Evolutionary conservation across 2,113 vertebrate species (phyloP), one percentile per base, ranked within the genome.

Genomic region (Datnioides undecimradiatus): DNA sequence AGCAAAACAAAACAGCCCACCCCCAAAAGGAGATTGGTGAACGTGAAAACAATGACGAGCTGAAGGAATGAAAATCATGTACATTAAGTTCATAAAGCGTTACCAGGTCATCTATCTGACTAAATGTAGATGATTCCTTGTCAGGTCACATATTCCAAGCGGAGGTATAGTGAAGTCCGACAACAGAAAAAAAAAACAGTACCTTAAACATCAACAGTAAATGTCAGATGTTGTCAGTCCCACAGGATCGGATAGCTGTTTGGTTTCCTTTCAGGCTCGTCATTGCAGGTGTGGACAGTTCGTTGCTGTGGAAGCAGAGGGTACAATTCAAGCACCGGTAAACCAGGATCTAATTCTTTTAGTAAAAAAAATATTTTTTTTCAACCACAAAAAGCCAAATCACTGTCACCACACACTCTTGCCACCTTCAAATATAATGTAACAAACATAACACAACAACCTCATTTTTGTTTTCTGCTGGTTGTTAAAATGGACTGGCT

Each of bases 91-190:
- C n/a, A n/a, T n/a, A n/a, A n/a, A n/a, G n/a, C n/a, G 29, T 58
- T 14, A 51, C 23, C 10, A 21, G 21, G 17, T 8, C 12, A 49
- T 11, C n/a, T 3, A 57, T 19, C 36, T 55, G 45, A n/a, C n/a
- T 29, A 79, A 43, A 68, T 71, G 55, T 55, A 52, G 60, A 55
- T 79, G 43, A 64, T 73, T 60, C 64, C 17, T 36, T 45, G 58
- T 73, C 72, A 79, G 57, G 63, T 31, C 19, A 52, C 45, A 45
- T 43, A 49, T 40, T 52, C 34, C 12, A 33, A 21, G 19, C 60
- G 21, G 34, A 67, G 17, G 2, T 45, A 66, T 36, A 54, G 48
- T 48, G 31, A 58, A 59, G 33, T 3, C 29, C 31, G 52, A 64
- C 75, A 79, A 31, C 36, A 27, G 43, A 31, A 31, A 60, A 33